phyloP scores from a whole-genome alignment of 2,888 invertebrate species.

The Drosophila prostipennis region DNA sequence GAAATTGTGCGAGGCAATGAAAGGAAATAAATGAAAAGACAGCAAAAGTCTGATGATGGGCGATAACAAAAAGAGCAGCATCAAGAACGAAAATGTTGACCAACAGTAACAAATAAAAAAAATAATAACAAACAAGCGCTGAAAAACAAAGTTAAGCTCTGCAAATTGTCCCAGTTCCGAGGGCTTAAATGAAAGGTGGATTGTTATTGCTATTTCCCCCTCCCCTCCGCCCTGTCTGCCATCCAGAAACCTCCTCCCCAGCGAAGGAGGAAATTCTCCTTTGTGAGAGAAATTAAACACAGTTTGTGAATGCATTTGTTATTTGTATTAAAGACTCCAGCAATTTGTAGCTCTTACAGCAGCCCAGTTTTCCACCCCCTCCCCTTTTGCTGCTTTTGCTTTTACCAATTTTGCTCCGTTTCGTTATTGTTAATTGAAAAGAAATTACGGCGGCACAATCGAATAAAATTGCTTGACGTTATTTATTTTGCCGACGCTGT shows the following conservation, averaged over 20 bases:
- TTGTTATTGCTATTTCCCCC: slow-evolving; percentile 15
- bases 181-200: slow-evolving; percentile 62
- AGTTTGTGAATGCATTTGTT: slow-evolving; percentile 58
- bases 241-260: slow-evolving; percentile 1
- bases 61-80: slow-evolving; percentile 49
- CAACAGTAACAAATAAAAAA: slow-evolving; percentile 53
- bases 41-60: slow-evolving; percentile 45
- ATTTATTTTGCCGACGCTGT: slow-evolving; percentile 46
- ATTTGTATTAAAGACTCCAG: slow-evolving; percentile 46
- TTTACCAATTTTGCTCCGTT: slow-evolving; percentile 62
- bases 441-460: slow-evolving; percentile 64
- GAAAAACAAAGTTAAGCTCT: slow-evolving; percentile 51
- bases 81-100: slow-evolving; percentile 53
- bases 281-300: slow-evolving; percentile 67
- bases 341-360: slow-evolving; percentile 46
- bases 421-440: slow-evolving; percentile 75
- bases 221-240: neutral
- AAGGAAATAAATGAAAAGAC: slow-evolving; percentile 58
- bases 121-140: slow-evolving; percentile 29
- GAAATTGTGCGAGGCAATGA: slow-evolving; percentile 72
- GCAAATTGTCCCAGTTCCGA: slow-evolving; percentile 71
- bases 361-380: neutral
- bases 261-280: slow-evolving; percentile 40
- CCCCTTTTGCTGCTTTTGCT: slow-evolving; percentile 58
- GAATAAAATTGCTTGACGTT: slow-evolving; percentile 47